These are phyloP conservation scores for Sebastes paucispinis DNA, from an alignment of 2,797 vertebrate species.

Conservation along the genomic window DNA sequence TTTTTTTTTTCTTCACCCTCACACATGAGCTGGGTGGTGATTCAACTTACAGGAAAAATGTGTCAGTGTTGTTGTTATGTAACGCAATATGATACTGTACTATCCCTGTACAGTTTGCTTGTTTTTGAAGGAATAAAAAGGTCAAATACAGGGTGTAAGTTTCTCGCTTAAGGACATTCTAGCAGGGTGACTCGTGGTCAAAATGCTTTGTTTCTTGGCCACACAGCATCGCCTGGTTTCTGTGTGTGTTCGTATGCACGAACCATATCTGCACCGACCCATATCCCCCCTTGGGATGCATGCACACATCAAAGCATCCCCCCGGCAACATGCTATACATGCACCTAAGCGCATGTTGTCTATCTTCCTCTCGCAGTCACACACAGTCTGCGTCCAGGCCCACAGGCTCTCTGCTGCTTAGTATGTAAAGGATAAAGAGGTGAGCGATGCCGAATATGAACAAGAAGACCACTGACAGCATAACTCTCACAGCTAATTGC, in stretches of 20 bases:
- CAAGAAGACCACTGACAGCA: not conserved
- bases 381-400: slow-evolving; percentile 1
- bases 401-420: slow-evolving; percentile 35
- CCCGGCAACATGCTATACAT: not conserved
- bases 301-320: slow-evolving; percentile 35
- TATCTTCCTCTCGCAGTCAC: slow-evolving; percentile 23
- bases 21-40: not conserved
- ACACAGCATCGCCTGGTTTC: not conserved
- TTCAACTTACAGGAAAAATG: slow-evolving; percentile 9
- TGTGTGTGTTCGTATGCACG: not conserved
- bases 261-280: slow-evolving; percentile 25
- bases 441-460: slow-evolving; percentile 17
- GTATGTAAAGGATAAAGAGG: slow-evolving; percentile 34
- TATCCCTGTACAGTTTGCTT: not conserved
- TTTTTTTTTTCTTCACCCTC: not conserved
- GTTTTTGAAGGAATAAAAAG: slow-evolving; percentile 25
- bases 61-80: slow-evolving; percentile 33
- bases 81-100: slow-evolving; percentile 15
- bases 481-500: slow-evolving; percentile 24
- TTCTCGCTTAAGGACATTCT: slow-evolving; percentile 20
- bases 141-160: slow-evolving; percentile 22
- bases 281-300: slow-evolving; percentile 34
- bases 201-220: slow-evolving; percentile 25
- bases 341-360: slow-evolving; percentile 24
- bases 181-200: not conserved